A percentile compares a stretch with the other conserved stretches of the same genome.
Evolutionary conservation across 2,888 invertebrate genomes (phyloP).

Genomic region (Gonocerus acuteangulatus): DNA sequence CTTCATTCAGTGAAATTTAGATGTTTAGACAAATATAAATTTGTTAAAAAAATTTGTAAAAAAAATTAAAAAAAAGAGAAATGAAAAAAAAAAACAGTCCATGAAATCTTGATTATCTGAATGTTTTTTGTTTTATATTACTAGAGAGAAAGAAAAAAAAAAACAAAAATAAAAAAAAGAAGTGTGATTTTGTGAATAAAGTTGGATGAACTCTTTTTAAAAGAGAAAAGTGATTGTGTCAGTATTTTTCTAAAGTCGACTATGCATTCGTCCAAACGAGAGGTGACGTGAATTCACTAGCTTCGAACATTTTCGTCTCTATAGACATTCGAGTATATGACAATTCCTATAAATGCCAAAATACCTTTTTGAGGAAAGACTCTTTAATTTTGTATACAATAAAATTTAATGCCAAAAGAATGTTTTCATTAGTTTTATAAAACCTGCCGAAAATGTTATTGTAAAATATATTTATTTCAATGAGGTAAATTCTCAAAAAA

Average conservation of each 20-base stretch:
- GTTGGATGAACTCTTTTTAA: slow-evolving; percentile 23
- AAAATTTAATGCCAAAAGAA: slow-evolving; percentile 22
- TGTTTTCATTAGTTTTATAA: slow-evolving; percentile 4
- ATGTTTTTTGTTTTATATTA: not conserved
- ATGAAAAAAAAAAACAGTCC: not conserved
- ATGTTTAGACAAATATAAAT: not conserved
- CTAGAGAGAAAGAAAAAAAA: slow-evolving; percentile 5
- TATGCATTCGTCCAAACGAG: slow-evolving; percentile 26
- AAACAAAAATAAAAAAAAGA: no score
- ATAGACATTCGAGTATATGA: slow-evolving; percentile 5
- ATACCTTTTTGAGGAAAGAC: slow-evolving; percentile 26
- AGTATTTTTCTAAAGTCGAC: slow-evolving; percentile 26
- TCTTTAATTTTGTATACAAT: slow-evolving; percentile 22
- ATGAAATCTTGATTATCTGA: not conserved
- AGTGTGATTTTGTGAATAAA: slow-evolving; percentile 21
- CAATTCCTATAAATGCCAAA: slow-evolving; percentile 28
- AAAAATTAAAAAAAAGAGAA: not conserved
- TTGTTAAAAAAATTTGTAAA: not conserved
- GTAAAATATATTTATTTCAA: slow-evolving; percentile 1
- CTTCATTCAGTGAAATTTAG: not conserved
- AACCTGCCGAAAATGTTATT: slow-evolving; percentile 20
- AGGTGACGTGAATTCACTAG: slow-evolving; percentile 8
- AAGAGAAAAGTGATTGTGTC: slow-evolving; percentile 27
- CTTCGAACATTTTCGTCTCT: slow-evolving; percentile 8
- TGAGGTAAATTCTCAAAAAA: not conserved